Conservation (phyloP, 2,888 invertebrate species). For the Andrena dorsata region DNA sequence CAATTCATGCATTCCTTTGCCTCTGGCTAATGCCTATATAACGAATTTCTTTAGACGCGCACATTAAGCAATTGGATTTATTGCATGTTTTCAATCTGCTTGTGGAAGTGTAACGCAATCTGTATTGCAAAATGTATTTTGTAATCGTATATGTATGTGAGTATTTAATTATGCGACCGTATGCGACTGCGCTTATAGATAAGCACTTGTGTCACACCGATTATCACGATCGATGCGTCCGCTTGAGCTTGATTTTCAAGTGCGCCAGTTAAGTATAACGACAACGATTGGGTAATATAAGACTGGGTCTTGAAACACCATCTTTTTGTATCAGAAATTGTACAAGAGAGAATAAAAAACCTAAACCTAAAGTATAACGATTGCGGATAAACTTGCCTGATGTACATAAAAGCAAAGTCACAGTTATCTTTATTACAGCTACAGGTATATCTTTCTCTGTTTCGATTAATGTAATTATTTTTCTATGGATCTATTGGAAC, state of each 20-base stretch:
- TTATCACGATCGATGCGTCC: not conserved
- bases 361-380: too few species aligned
- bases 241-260: constrained; percentile 37
- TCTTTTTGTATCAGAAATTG: too few species aligned
- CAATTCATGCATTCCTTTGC: constrained; percentile 6
- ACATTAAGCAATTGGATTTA: not conserved
- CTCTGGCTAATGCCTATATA: not conserved
- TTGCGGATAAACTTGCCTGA: too few species aligned
- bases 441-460: too few species aligned
- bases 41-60: not conserved
- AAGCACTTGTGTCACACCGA: not conserved
- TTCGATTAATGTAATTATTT: too few species aligned
- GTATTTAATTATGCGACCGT: not conserved
- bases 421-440: too few species aligned
- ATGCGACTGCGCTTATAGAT: not conserved
- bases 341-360: too few species aligned
- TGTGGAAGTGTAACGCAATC: not conserved
- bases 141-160: not conserved
- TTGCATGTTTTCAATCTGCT: not conserved
- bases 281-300: too few species aligned
- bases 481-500: too few species aligned
- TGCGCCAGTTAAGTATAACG: not conserved
- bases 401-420: too few species aligned
- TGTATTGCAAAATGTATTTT: constrained; percentile 2
- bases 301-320: too few species aligned